These are phyloP conservation scores for Megalonaias nervosa DNA, from an alignment of 1,140 invertebrate species.

Conservation along the genomic window DNA sequence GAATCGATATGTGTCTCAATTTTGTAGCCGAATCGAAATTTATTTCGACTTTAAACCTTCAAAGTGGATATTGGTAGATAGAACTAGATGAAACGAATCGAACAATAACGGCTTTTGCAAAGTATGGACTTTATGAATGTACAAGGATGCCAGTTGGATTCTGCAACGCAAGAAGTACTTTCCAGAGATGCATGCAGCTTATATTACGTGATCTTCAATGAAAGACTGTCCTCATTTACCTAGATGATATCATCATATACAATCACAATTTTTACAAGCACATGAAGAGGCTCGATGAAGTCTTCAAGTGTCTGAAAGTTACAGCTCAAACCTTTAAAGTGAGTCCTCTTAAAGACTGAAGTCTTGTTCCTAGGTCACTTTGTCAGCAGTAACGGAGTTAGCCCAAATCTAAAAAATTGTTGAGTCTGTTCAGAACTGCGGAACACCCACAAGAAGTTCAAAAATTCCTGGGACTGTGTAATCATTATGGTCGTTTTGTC, in stretches of 20 bases:
- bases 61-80: slow-evolving; percentile 20
- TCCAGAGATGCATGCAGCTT: slow-evolving; percentile 15
- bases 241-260: slow-evolving; percentile 41
- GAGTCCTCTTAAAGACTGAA: slow-evolving; percentile 37
- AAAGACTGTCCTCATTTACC: slow-evolving; percentile 26
- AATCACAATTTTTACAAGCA: slow-evolving; percentile 16
- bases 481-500: slow-evolving; percentile 29
- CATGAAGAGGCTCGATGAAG: slow-evolving; percentile 13
- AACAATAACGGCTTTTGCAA: slow-evolving; percentile 13
- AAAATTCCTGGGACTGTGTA: slow-evolving; percentile 34
- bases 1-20: slow-evolving; percentile 5
- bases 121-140: slow-evolving; percentile 14
- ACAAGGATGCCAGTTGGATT: slow-evolving; percentile 21
- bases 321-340: slow-evolving; percentile 38
- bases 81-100: neutral
- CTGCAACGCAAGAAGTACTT: slow-evolving; percentile 21
- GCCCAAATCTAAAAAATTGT: neutral
- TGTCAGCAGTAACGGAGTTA: slow-evolving; percentile 11
- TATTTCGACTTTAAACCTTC: slow-evolving; percentile 14
- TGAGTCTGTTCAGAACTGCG: slow-evolving; percentile 24
- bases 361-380: slow-evolving; percentile 36
- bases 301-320: slow-evolving; percentile 13
- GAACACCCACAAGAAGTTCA: slow-evolving; percentile 36
- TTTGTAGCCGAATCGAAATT: neutral
- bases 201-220: slow-evolving; percentile 29